Evolutionary conservation across 2,113 vertebrate species (phyloP).

Genomic region (Desmodus rotundus): DNA sequence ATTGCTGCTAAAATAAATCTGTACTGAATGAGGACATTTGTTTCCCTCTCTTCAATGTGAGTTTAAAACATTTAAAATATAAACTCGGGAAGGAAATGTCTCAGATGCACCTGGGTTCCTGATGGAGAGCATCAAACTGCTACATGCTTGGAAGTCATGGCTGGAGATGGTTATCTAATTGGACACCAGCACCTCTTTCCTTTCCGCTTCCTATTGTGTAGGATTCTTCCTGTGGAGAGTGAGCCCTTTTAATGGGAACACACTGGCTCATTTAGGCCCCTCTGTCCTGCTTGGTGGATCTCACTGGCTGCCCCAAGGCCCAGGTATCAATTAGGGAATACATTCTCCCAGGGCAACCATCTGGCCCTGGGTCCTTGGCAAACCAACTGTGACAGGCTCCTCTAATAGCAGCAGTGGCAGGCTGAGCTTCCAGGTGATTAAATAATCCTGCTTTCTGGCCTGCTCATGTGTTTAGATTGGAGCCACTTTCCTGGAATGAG

Average conservation of each 20-base stretch:
- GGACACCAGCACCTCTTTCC: neutral
- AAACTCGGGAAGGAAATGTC: constrained; percentile 70
- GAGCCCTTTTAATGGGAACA: neutral
- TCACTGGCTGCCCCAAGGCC: constrained; percentile 49
- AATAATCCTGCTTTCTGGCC: constrained; percentile 71
- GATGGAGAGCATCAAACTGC: constrained; percentile 16
- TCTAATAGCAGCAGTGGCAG: constrained; percentile 76
- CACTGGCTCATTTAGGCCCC: neutral
- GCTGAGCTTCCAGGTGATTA: constrained; percentile 75
- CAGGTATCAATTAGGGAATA: constrained; percentile 73
- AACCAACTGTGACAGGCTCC: constrained; percentile 76
- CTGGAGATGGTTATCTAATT: constrained; percentile 14
- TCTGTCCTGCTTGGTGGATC: constrained; percentile 24
- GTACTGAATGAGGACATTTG: constrained; percentile 54
- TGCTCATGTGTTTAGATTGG: constrained; percentile 61
- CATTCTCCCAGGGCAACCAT: constrained; percentile 74
- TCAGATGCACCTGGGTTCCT: constrained; percentile 19
- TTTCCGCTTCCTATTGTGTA: neutral
- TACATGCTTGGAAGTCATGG: neutral
- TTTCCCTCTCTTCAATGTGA: constrained; percentile 51
- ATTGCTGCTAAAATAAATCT: constrained; percentile 67
- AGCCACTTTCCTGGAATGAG: constrained; percentile 73
- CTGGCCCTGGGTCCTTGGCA: constrained; percentile 72
- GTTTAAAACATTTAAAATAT: constrained; percentile 50
- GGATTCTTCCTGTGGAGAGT: neutral